Evolutionary conservation across 2,797 vertebrate genomes (phyloP).

Genomic region (Astyanax mexicanus): DNA sequence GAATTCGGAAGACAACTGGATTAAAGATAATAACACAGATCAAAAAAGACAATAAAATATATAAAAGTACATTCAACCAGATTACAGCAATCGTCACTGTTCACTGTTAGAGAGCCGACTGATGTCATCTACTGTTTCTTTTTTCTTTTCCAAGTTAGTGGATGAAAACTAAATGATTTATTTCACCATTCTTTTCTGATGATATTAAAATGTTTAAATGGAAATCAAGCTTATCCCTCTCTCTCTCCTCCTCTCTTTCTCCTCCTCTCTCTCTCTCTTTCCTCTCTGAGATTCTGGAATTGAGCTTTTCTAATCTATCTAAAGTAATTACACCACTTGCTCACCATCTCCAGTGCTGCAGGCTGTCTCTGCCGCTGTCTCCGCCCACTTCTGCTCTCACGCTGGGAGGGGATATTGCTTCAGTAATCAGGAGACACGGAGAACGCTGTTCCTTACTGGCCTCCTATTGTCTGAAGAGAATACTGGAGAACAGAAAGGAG

Average conservation of each 20-base stretch:
- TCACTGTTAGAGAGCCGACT: no score
- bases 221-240: not conserved
- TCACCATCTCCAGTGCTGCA: constrained; percentile 34
- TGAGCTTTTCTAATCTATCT: constrained; percentile 58
- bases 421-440: constrained; percentile 51
- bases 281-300: constrained; percentile 30
- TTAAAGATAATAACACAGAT: no score
- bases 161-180: no score
- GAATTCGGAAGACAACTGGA: no score
- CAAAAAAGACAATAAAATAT: no score
- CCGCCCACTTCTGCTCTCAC: constrained; percentile 16
- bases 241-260: not conserved
- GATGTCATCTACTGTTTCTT: no score
- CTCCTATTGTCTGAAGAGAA: constrained; percentile 39
- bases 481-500: not conserved
- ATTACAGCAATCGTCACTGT: no score
- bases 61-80: no score
- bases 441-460: constrained; percentile 40
- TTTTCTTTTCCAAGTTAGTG: no score
- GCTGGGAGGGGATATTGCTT: constrained; percentile 54
- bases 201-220: no score
- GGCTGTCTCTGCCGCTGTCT: constrained; percentile 21
- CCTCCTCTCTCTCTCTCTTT: not conserved
- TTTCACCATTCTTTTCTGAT: no score
- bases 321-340: constrained; percentile 51